Conservation (phyloP, 2,888 invertebrate genomes). For the Trissonchulus latispiculum region DNA sequence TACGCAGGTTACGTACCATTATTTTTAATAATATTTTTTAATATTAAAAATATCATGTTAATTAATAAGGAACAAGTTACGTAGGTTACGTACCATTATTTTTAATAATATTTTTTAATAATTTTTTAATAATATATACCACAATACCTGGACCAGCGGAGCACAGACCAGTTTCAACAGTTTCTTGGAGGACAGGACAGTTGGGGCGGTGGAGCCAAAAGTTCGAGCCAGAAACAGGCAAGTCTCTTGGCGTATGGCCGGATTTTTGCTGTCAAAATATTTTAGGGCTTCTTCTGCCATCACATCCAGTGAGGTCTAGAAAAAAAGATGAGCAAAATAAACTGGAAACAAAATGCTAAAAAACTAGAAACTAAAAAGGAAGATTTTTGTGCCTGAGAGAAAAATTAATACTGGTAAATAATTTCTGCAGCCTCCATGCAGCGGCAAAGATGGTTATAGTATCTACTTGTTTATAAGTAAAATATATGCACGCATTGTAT, state of each 20-base stretch:
- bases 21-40: too few relatives aligned
- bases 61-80: too few relatives aligned
- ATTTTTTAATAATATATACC: too few relatives aligned
- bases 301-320: conserved; percentile 53
- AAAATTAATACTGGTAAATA: background rate
- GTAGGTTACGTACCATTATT: too few relatives aligned
- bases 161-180: conserved; percentile 46
- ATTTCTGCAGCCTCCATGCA: too few relatives aligned
- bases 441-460: too few relatives aligned
- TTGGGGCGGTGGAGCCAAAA: conserved; percentile 40
- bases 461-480: too few relatives aligned
- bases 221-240: conserved; percentile 35
- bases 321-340: too few relatives aligned
- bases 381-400: background rate
- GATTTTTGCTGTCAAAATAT: conserved; percentile 57
- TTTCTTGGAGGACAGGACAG: conserved; percentile 49
- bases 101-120: too few relatives aligned
- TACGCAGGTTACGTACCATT: too few relatives aligned
- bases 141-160: conserved; percentile 45
- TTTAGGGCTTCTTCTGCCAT: conserved; percentile 66
- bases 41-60: too few relatives aligned
- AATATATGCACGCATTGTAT: too few relatives aligned
- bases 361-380: background rate
- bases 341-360: conserved; percentile 51
- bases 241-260: conserved; percentile 47